Percentiles rank a stretch among this genome's conserved stretches.
Evolutionary conservation across 2,113 vertebrate species (phyloP).

Genomic region (Delphinus delphis): DNA sequence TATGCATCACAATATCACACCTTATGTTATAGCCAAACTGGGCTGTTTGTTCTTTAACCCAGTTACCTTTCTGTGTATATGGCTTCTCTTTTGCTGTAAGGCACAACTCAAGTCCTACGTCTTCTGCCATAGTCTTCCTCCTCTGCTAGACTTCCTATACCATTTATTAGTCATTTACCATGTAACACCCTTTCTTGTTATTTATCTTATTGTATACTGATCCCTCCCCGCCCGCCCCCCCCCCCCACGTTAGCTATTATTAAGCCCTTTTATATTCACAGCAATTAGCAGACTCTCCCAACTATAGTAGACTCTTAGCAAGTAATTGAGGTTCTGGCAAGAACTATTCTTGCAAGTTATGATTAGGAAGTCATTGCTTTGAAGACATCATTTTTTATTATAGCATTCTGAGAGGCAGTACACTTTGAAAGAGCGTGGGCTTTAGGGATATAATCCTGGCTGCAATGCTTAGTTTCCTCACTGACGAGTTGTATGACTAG

Average conservation of each 20-base stretch:
- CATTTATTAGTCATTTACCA: background rate
- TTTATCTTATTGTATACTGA: background rate
- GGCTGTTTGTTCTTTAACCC: background rate
- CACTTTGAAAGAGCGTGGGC: background rate
- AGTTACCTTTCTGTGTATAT: background rate
- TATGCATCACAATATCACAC: background rate
- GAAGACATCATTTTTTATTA: background rate
- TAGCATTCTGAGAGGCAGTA: background rate
- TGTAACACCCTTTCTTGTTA: background rate
- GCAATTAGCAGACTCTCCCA: background rate
- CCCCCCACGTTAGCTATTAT: background rate
- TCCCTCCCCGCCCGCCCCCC: background rate
- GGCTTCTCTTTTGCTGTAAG: background rate
- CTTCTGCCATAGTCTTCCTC: background rate
- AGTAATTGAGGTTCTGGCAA: background rate
- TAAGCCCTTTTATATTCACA: background rate
- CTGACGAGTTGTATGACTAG: background rate
- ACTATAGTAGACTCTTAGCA: background rate
- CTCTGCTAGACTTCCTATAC: background rate
- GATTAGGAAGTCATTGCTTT: background rate
- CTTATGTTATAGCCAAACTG: background rate
- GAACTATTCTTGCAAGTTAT: background rate
- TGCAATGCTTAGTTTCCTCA: background rate
- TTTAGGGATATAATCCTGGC: background rate
- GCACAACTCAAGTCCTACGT: background rate